A percentile compares a stretch with the other conserved stretches of the same genome.
Evolutionary conservation across 2,797 vertebrate genomes (phyloP).

Genomic region (Streptopelia turtur): DNA sequence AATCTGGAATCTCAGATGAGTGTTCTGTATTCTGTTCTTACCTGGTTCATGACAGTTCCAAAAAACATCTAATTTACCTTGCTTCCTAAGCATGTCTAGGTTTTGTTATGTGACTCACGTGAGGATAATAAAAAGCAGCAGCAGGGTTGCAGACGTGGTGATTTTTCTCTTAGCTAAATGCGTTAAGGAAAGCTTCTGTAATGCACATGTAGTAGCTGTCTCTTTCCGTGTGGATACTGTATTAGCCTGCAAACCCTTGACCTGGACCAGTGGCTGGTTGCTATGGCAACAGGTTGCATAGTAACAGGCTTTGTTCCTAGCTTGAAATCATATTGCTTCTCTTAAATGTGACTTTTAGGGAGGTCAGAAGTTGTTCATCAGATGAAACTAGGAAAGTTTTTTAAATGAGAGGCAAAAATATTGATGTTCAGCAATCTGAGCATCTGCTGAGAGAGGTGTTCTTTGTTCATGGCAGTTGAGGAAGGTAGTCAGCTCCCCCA

Average conservation of each 20-base stretch:
- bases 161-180: neutral
- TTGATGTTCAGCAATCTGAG: neutral
- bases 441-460: neutral
- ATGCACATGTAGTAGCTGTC: neutral
- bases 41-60: neutral
- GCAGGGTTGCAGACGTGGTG: neutral
- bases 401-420: neutral
- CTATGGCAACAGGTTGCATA: neutral
- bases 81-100: neutral
- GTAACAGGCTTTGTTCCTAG: neutral
- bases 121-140: neutral
- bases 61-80: neutral
- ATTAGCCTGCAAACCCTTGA: neutral
- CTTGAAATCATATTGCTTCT: neutral
- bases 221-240: fast-evolving
- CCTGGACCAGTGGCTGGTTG: neutral
- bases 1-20: neutral
- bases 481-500: neutral
- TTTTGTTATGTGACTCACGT: neutral
- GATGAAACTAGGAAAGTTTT: neutral
- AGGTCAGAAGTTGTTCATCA: neutral
- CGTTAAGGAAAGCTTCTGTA: neutral
- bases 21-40: neutral
- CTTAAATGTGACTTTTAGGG: neutral
- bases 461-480: neutral